These are phyloP conservation scores for Caenorhabditis doughertyi DNA, from an alignment of 2,888 invertebrate species.

Conservation along the genomic window DNA sequence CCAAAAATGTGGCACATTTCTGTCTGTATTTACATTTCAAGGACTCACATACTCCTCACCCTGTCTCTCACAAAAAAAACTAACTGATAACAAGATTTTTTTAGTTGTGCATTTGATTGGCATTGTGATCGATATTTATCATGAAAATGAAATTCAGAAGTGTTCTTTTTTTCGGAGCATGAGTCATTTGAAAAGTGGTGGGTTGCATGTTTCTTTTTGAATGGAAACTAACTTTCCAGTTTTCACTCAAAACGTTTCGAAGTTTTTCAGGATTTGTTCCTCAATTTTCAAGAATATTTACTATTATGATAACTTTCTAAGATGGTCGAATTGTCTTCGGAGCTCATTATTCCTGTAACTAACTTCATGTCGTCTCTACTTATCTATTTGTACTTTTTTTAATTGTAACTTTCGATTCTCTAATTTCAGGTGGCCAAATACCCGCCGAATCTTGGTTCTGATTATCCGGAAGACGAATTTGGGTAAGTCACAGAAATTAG, in stretches of 20 bases:
- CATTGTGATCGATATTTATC: conserved; percentile 29
- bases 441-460: conserved; percentile 35
- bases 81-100: conserved; percentile 33
- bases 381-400: not conserved
- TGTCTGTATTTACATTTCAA: conserved; percentile 32
- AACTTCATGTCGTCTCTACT: not conserved
- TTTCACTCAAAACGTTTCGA: conserved; percentile 1
- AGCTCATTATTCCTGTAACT: not conserved
- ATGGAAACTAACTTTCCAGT: conserved; percentile 11
- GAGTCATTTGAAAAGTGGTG: conserved; percentile 7
- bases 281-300: not conserved
- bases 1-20: conserved; percentile 40
- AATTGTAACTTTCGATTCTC: not conserved
- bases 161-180: conserved; percentile 15
- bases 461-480: conserved; percentile 59
- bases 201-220: not conserved
- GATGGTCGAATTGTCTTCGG: too few relatives aligned
- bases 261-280: not conserved
- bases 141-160: conserved; percentile 25
- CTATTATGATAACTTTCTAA: not conserved
- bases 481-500: conserved; percentile 23
- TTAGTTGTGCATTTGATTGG: conserved; percentile 29
- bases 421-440: conserved; percentile 50
- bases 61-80: conserved; percentile 14
- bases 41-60: conserved; percentile 34